A percentile compares a stretch with the other conserved stretches of the same genome.
Evolutionary conservation across 1,140 invertebrate genomes (phyloP).

Genomic region (Vanessa atalanta): DNA sequence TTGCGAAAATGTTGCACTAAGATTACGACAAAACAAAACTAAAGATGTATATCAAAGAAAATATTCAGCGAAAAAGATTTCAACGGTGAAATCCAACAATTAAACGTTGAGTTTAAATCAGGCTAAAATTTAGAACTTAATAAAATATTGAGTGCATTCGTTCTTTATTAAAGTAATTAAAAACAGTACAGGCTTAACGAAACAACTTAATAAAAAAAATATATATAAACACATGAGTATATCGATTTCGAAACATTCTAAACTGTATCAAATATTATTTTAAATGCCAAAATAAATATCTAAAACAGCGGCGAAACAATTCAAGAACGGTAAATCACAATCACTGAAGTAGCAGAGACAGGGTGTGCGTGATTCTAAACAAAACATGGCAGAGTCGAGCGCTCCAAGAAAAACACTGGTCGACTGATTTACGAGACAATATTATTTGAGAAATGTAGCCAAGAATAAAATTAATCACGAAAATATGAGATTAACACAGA

Average conservation of each 20-base stretch:
- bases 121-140: no score
- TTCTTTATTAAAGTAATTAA: no score
- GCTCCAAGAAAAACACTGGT: constrained; percentile 77
- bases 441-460: constrained; percentile 74
- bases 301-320: constrained; percentile 61
- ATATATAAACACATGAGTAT: not conserved
- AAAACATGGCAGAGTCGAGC: constrained; percentile 63
- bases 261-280: constrained; percentile 36
- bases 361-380: constrained; percentile 78
- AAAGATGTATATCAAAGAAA: no score
- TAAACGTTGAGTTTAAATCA: no score
- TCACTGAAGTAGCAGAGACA: constrained; percentile 59
- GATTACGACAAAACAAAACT: no score
- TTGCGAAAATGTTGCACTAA: no score
- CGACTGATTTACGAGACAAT: constrained; percentile 79
- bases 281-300: constrained; percentile 47
- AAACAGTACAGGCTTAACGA: no score
- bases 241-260: constrained; percentile 19
- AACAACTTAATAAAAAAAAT: not conserved
- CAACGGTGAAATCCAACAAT: no score
- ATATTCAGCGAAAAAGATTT: no score
- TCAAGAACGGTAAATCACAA: constrained; percentile 71
- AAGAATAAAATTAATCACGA: constrained; percentile 73
- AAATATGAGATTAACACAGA: constrained; percentile 66
- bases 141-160: no score